Base-by-base conservation (phyloP, 2,113 vertebrate species). In the Pyrgilauda ruficollis region DNA sequence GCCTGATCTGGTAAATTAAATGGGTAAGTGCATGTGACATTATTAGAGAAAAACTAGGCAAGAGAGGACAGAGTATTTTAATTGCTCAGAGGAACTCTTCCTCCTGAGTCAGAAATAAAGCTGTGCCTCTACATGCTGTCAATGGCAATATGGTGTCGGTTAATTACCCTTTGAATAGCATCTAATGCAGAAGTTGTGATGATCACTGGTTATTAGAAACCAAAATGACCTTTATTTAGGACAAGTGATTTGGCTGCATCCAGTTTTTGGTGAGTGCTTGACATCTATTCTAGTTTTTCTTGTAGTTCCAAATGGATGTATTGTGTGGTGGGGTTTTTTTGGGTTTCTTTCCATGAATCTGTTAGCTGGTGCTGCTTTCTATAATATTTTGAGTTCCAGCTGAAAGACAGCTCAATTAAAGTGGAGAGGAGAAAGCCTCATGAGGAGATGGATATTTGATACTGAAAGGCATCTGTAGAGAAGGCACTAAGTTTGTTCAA, bases 71-170 rank as follows among this genome's bases (percentile, higher is more conserved):
- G 59, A 44, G 23, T 56, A 84, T 93, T 90, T 96, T 93, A 94
- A 93, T 95, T 95, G 92, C 93, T 94, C 68, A 47, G 72, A 96
- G 88, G 88, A 88, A 72, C 50, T 74, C 67, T 92, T 83, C 73
- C 85, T 81, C 69, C 80, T 33, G 61, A 87, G 75, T 91, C 90
- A 95, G 90, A 93, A 91, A 47, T 70, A 67, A 90, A 90, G 68
- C 92, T 90, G 79, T 5, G 4, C 66, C 76, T 93, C 82, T 90
- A 5, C 61, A 23, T 70, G 79, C 87, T 92, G 76, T 69, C 83
- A 70, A 30, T 88, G 66, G 83, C 92, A 96, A 64, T 75, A 67
- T 72, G 94, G 86, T 90, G 72, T 62, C 87, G 86, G 61, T 72
- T 77, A 88, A 90, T 72, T 94, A 68, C 41, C 92, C 94, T 92